Evolutionary conservation across 2,113 vertebrate genomes (phyloP), one percentile per base, ranked within the genome.

Genomic region (Chroicocephalus ridibundus): DNA sequence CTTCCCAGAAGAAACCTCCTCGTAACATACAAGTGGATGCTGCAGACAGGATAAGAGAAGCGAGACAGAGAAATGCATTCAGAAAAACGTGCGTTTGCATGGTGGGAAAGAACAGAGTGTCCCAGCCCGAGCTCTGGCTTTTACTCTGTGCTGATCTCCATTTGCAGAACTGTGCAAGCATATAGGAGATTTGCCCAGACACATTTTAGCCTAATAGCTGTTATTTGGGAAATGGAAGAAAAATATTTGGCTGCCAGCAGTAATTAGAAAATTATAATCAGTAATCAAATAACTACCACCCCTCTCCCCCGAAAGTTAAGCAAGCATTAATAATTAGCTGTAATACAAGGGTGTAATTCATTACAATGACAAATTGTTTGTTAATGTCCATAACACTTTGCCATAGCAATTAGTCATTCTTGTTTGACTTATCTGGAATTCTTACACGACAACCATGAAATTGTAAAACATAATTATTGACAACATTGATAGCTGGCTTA

Each of bases 181-280:
- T 36, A 66, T 11, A 90, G 36, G 69, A 95, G 57, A 77, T 85
- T 70, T 92, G 32, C 84, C 64, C 78, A 83, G 75, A 52, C 32
- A 61, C 60, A 93, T 86, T 93, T 95, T 90, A 91, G 31, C 62
- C 44, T 90, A 96, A 83, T 88, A 94, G 70, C 55, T 36, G 9
- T 80, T 97, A 90, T 93, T 95, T 88, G 36, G 42, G 44, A 95
- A 93, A 83, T 60, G 51, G 77, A 95, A 95, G 82, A 93, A 93
- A 94, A 95, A 71, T 94, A 90, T 90, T 94, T 97, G 84, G 25
- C 89, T 94, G 32, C 51, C 15, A 16, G 76, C 21, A 80, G 26
- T 80, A 94, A 95, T 86, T 94, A 94, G 78, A 93, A 97, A 95
- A 96, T 94, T 77, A 74, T 64, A 86, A 96, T 93, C 86, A 88